Base-by-base conservation (phyloP, 2,113 vertebrate genomes). In the Helogale parvula region DNA sequence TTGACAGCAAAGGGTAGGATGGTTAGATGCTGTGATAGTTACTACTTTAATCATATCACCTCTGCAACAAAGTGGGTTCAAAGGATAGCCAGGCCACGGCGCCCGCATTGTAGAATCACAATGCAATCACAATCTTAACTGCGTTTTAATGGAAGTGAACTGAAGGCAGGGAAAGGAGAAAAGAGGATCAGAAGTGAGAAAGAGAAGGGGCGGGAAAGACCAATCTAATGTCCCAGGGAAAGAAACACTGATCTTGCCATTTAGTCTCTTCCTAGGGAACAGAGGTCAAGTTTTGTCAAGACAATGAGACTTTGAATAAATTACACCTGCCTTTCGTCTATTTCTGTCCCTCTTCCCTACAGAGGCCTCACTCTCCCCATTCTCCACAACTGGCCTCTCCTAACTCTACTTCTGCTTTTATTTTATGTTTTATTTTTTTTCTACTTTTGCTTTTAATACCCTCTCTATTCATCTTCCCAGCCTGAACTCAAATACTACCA, bases 1-100 rank as follows among this genome's bases (percentile, higher is more conserved):
- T 96, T 98, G 98, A 98, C 98, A 96, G 98, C 97, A 92, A 96
- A 97, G 96, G 97, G 98, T 74, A 71, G 97, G 95, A 96, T 93
- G 96, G 97, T 96, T 96, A 97, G 98, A 97, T 95, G 97, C 91
- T 82, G 38, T 50, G 63, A 84, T 83, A 45, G 89, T 94, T 98
- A 96, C 96, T 94, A 57, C 97, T 98, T 98, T 90, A 98, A 98
- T 98, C 97, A 38, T 82, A 80, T 93, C 93, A 98, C 93, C 97
- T 96, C 94, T 89, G 95, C 96, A 96, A 88, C 86, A 86, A 87
- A 82, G 33, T 2, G 31, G 3, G n/a, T 45, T 25, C 23, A 10
- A 50, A 57, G 76, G 85, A 96, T 31, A 93, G 25, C 89, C 93
- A 57, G 33, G 82, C 57, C 74, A 88, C 19, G 15, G 35, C 7